Percentiles rank a stretch among this genome's conserved stretches.
These are phyloP conservation scores for Prorops nasuta DNA, from an alignment of 1,140 invertebrate genomes.

Conservation along the genomic window DNA sequence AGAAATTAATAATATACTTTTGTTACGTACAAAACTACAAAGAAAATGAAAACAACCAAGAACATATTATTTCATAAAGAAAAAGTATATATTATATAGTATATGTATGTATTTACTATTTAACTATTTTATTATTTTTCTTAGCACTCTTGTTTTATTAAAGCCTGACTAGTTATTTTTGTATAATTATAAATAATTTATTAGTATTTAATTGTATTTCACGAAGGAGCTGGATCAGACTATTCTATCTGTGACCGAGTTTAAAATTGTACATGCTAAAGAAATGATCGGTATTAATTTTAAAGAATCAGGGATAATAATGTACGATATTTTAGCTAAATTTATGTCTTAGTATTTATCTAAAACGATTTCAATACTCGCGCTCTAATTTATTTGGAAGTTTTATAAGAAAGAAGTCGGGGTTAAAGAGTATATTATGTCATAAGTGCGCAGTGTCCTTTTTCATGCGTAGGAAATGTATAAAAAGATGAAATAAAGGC, in stretches of 20 bases:
- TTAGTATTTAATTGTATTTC: slow-evolving; percentile 24
- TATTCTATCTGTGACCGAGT: neutral
- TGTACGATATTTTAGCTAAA: slow-evolving; percentile 15
- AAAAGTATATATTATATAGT: slow-evolving; percentile 21
- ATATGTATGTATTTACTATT: slow-evolving; percentile 38
- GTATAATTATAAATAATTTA: no score
- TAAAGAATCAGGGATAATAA: slow-evolving; percentile 16
- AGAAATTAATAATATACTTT: slow-evolving; percentile 9
- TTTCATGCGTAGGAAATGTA: slow-evolving; percentile 30
- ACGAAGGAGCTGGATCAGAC: slow-evolving; percentile 17
- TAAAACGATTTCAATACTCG: slow-evolving; percentile 18
- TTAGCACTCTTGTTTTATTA: slow-evolving; percentile 29
- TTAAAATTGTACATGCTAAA: neutral
- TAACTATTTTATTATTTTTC: slow-evolving; percentile 27
- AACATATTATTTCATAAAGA: slow-evolving; percentile 39
- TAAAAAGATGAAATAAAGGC: slow-evolving; percentile 31
- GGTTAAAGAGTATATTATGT: no score
- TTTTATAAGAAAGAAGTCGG: no score
- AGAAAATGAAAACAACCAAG: slow-evolving; percentile 22
- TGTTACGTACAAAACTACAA: slow-evolving; percentile 31
- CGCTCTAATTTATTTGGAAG: slow-evolving; percentile 34
- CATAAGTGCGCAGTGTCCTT: no score
- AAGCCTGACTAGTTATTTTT: slow-evolving; percentile 48
- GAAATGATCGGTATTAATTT: neutral
- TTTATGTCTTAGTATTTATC: slow-evolving; percentile 14